phyloP scores from a whole-genome alignment of 2,113 vertebrate genomes.

The Mormoops blainvillei region DNA sequence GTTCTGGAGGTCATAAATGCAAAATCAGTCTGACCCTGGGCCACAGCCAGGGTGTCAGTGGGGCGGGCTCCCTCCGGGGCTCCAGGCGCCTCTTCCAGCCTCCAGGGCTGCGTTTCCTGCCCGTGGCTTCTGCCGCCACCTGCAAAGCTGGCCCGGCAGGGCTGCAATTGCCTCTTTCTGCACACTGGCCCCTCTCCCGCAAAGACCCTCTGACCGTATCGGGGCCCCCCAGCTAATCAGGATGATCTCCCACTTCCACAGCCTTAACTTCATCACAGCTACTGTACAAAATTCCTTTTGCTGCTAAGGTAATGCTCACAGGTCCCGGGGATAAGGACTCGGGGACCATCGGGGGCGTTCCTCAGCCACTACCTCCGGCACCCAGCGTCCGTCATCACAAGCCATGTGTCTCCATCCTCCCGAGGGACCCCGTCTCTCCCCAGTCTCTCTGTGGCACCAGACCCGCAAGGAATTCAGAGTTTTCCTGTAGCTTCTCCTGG shows the following conservation, averaged over 20 bases:
- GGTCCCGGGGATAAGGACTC: fast-evolving
- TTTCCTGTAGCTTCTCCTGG: not conserved
- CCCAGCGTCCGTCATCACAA: not conserved
- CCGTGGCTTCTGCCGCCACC: not conserved
- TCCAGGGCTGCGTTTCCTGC: fast-evolving
- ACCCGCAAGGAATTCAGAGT: not conserved
- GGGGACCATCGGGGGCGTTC: fast-evolving
- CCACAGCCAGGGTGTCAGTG: not conserved
- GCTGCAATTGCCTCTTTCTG: fast-evolving
- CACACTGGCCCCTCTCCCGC: fast-evolving
- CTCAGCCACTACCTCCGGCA: fast-evolving
- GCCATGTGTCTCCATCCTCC: fast-evolving
- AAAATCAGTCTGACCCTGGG: not conserved
- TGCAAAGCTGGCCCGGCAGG: fast-evolving
- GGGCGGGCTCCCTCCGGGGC: fast-evolving
- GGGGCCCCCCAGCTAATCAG: fast-evolving
- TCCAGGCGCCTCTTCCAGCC: not conserved
- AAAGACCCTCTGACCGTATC: too few species aligned
- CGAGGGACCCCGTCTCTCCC: too few species aligned
- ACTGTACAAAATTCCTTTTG: too few species aligned
- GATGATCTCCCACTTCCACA: fast-evolving
- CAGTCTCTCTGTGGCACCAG: not conserved
- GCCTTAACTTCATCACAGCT: not conserved
- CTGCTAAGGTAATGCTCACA: fast-evolving
- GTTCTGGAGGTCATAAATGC: not conserved